Evolutionary conservation across 2,797 vertebrate genomes (phyloP).

Genomic region (Nannoperca obscura): DNA sequence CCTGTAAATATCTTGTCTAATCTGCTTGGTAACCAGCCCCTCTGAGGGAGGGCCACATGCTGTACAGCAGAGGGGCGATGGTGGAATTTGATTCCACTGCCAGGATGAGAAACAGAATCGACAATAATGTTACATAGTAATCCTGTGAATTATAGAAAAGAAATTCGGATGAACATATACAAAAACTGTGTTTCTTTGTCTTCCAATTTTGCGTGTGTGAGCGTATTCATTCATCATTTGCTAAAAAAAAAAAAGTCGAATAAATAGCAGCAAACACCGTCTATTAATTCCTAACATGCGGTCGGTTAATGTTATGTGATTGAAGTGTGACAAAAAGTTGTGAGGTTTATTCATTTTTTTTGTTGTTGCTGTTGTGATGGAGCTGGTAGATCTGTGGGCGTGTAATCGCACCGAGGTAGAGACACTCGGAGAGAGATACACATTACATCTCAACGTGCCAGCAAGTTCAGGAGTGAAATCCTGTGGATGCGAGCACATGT

Average conservation of each 20-base stretch:
- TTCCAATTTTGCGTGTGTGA: background rate
- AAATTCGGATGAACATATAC: conserved; percentile 13
- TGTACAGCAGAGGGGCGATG: conserved; percentile 72
- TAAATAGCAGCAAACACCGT: conserved; percentile 72
- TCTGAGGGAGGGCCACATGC: conserved; percentile 81
- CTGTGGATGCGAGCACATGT: conserved; percentile 82
- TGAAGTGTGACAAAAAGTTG: conserved; percentile 86
- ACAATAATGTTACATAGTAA: conserved; percentile 44
- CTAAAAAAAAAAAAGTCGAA: conserved; percentile 53
- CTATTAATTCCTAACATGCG: conserved; percentile 81
- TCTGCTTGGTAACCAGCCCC: conserved; percentile 82
- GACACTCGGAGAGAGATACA: conserved; percentile 76
- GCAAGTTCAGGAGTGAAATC: conserved; percentile 84
- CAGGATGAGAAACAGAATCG: conserved; percentile 59
- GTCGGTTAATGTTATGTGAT: conserved; percentile 80
- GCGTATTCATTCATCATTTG: conserved; percentile 66
- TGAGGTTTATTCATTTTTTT: conserved; percentile 77
- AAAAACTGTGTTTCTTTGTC: conserved; percentile 37
- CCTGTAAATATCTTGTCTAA: conserved; percentile 89
- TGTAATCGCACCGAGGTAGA: conserved; percentile 83
- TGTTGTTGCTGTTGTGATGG: conserved; percentile 77
- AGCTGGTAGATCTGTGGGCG: conserved; percentile 82
- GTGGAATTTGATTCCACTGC: conserved; percentile 71
- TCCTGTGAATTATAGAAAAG: conserved; percentile 25
- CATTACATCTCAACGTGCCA: conserved; percentile 79